Base-by-base conservation (phyloP, 2,113 vertebrate species). In the Lipophrys pholis region DNA sequence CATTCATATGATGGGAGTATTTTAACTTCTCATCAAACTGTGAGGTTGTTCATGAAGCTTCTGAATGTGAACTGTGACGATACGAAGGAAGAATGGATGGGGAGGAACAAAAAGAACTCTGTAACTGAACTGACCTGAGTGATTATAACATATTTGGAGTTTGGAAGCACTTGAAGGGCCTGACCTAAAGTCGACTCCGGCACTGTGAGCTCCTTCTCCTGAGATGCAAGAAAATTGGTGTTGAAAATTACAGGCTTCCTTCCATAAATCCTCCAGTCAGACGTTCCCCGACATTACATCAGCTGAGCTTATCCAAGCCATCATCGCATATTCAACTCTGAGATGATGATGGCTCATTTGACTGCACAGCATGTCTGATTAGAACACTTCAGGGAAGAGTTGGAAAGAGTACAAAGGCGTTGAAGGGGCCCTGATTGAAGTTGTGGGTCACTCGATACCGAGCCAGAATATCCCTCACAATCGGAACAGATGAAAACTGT, bases 341-440 rank as follows among this genome's bases (percentile, higher is more conserved):
- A 57, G 49, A 73, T 60, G 69, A 71, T 68, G 70, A 76, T 74
- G 50, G 67, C 45, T 58, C 49, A 48, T 81, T 72, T 51, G 38
- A 69, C 46, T n/a, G 2, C 17, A 49, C 52, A 70, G 76, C 70
- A 67, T 66, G 56, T 67, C 63, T 78, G 60, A 77, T 78, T 84
- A 57, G 54, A 55, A 66, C 57, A 69, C 74, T 76, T 83, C 45
- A 57, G 43, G 11, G 55, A 71, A 49, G 60, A 56, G 54, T 5
- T 80, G 74, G 74, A 74, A 57, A 40, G 48, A 67, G 62, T 60
- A 75, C 57, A 82, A 66, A 78, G 56, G 71, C 64, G 21, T 14
- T 52, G 51, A 80, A 81, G 35, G 65, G 67, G 48, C 57, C 40
- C 52, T 82, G 83, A 90, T 79, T 82, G 74, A 84, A 77, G 58